Base-by-base conservation (phyloP, 2,888 invertebrate species). In the Dyspetes luteomarginatus region DNA sequence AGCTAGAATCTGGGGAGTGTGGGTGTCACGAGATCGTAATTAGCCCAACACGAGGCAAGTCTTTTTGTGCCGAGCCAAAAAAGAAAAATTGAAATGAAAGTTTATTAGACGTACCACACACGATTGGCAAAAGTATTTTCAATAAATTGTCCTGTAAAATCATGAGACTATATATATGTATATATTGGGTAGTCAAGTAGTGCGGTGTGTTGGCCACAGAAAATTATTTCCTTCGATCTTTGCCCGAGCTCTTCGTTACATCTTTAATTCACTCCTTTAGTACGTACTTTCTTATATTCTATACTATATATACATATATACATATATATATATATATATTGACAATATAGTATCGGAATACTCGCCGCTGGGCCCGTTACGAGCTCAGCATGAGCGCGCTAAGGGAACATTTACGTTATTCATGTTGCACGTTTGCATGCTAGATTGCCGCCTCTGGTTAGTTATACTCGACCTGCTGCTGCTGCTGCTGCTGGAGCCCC, bases 251-350 rank as follows among this genome's bases (percentile, higher is more conserved):
- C 69, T 55, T 73, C 73, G 73, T 73, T 64, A 75, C 79, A 80
- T 80, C 75, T 75, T 80, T 80, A 80, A 80, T 80, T 80, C 75
- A 75, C 79, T 75, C 79, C 79, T 80, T 80, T 75, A 75, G 69
- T 79, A 75, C 74, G 74, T 80, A 58, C 69, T 65, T 80, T 75
- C 79, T 80, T 71, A 67, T 67, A 68, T 75, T 64, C 22, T 69
- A 74, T 58, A 74, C 48, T 56, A 9, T 64, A 45, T 26, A 52
- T 19, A 22, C 5, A 36, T 41, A n/a, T 41, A 55, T 68, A 55
- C 30, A 50, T 65, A 65, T n/a, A 50, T 36, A 65, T 55, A 52
- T 36, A 45, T 26, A 26, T 48, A 50, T 24, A 19, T 50, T 12
- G 60, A 26, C 62, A 62, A 72, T 72, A 64, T 72, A 72, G 50